Conservation (phyloP, 2,888 invertebrate genomes). For the Oegoconia quadripuncta region DNA sequence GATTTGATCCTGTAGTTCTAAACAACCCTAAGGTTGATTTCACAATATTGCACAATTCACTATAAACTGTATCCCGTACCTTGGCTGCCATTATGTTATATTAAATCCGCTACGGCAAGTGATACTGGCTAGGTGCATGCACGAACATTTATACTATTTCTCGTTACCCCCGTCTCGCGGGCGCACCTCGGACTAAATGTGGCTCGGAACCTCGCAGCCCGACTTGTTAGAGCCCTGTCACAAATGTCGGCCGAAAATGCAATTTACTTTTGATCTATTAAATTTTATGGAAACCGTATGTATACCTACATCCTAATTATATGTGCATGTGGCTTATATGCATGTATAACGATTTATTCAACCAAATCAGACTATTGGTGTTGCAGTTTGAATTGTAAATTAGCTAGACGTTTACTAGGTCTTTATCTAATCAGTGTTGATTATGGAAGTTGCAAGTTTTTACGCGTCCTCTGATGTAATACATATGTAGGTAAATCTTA, state of each 20-base stretch:
- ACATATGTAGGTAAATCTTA: too few species aligned
- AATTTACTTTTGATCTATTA: slow-evolving; percentile 14
- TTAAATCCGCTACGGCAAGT: slow-evolving; percentile 65
- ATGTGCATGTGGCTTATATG: slow-evolving; percentile 3
- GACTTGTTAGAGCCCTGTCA: slow-evolving; percentile 29
- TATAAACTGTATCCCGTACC: slow-evolving; percentile 37
- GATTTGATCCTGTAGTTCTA: too few species aligned
- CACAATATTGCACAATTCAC: neutral
- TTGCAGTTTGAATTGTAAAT: slow-evolving; percentile 14
- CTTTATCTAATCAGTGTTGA: too few species aligned
- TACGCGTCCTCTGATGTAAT: too few species aligned
- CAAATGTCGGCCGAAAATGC: slow-evolving; percentile 22
- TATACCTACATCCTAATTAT: slow-evolving; percentile 11
- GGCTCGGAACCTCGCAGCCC: neutral
- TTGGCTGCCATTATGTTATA: slow-evolving; percentile 73
- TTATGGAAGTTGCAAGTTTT: too few species aligned
- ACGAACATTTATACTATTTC: slow-evolving; percentile 63
- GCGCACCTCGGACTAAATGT: slow-evolving; percentile 19
- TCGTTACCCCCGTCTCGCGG: slow-evolving; percentile 56
- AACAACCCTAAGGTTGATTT: too few species aligned
- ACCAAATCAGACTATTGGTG: neutral
- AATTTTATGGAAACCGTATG: slow-evolving; percentile 9
- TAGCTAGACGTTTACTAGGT: neutral
- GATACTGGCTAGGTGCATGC: slow-evolving; percentile 54
- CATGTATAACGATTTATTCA: slow-evolving; percentile 5